Evolutionary conservation across 2,113 vertebrate species (phyloP).

Genomic region (Triplophysa rosa): DNA sequence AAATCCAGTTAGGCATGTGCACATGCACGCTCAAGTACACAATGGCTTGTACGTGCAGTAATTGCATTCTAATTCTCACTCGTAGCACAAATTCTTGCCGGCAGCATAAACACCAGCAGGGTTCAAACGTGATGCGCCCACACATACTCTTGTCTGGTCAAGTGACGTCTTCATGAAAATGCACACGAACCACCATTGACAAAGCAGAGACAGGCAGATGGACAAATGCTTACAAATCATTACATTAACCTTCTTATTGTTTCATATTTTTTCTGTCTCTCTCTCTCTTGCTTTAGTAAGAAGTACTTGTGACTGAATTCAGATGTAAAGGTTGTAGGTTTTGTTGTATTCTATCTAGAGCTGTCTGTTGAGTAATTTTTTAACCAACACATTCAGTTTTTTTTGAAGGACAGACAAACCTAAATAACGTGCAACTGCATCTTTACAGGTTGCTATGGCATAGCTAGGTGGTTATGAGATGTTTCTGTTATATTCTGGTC

Average conservation of each 20-base stretch:
- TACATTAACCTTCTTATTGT: neutral
- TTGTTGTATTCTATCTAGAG: neutral
- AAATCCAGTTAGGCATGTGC: conserved; percentile 30
- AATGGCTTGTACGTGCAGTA: conserved; percentile 23
- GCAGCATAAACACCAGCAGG: conserved; percentile 35
- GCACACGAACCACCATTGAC: conserved; percentile 17
- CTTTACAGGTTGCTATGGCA: no score
- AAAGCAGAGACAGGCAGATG: neutral
- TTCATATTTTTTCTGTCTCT: neutral
- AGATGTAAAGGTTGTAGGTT: neutral
- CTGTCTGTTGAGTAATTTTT: no score
- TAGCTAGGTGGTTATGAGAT: no score
- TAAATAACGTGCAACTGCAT: no score
- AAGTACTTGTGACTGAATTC: conserved; percentile 2
- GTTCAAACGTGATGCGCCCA: conserved; percentile 31
- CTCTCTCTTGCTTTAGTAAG: neutral
- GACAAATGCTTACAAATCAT: neutral
- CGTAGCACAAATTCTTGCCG: neutral
- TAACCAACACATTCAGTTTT: no score
- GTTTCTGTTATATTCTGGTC: no score
- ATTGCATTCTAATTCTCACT: conserved; percentile 34
- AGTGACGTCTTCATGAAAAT: conserved; percentile 18
- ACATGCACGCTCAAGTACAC: conserved; percentile 28
- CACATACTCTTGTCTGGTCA: conserved; percentile 6
- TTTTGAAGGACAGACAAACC: no score